Base-by-base conservation (phyloP, 1,140 invertebrate species). In the Eupeodes corollae region DNA sequence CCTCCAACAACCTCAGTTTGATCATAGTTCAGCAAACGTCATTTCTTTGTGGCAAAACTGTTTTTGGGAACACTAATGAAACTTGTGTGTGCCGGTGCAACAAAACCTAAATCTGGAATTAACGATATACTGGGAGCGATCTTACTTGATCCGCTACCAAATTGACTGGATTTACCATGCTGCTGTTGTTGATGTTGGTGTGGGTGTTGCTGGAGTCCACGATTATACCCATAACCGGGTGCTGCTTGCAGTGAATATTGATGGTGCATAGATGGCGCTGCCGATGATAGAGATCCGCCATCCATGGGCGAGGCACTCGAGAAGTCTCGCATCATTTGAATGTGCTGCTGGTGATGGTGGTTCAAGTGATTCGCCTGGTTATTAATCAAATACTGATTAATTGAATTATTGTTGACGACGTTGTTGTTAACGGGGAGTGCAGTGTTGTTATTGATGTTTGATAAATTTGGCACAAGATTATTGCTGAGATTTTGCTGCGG, bases 41-140 rank as follows among this genome's bases (percentile, higher is more conserved):
- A 61, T 61, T 61, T 61, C 49, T 61, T 61, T 46, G 50, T 50
- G 52, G 56, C 54, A n/a, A 65, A 61, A 56, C 58, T 65, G 33
- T 58, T 54, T 41, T 66, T 52, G 26, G 47, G 65, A 16, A 63
- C 51, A 65, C 59, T 15, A 66, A 65, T 13, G 60, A 56, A 13
- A 60, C 57, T 50, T 66, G 65, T 2, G 54, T 53, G 37, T 0
- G 60, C 58, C 5, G 70, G 70, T 12, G 70, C 67, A 40, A 71
- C 60, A 57, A 73, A 73, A 48, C 72, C 70, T 45, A 73, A 53
- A 57, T 73, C 71, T 10, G 71, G 71, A 43, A 73, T 60, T 5
- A 70, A 51, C 5, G 67, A 65, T 50, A 72, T 69, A 54, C 62
- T 69, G 9, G 71, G 63, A n/a, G 68, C 61, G 31, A 59, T 57